A percentile compares a stretch with the other conserved stretches of the same genome.
Conservation (phyloP, 2,888 invertebrate species). For the Drosophila cyrtoloma region DNA sequence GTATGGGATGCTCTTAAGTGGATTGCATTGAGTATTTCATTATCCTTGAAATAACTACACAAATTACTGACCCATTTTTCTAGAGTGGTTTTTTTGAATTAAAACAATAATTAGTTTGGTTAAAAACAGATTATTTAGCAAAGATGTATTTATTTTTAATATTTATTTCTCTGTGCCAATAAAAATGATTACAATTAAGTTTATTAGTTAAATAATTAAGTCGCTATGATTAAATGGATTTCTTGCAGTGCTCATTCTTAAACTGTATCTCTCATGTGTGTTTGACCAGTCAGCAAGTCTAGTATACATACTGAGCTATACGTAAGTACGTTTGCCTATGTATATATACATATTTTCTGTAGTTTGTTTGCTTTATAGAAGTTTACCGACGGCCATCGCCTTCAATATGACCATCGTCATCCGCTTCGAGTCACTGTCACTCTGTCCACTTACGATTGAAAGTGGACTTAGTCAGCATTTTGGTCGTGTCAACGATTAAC, state of each 20-base stretch:
- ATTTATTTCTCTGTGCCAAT: background rate
- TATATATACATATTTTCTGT: constrained; percentile 7
- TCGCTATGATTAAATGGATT: background rate
- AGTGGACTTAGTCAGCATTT: constrained; percentile 70
- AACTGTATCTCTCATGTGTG: background rate
- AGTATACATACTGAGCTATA: constrained; percentile 20
- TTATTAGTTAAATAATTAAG: background rate
- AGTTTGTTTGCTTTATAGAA: constrained; percentile 50
- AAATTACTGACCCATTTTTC: background rate
- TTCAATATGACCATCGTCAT: constrained; percentile 29
- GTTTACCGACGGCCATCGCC: constrained; percentile 35
- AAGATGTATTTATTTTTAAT: background rate
- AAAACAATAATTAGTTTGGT: background rate
- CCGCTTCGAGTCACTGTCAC: constrained; percentile 30
- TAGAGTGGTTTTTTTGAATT: background rate
- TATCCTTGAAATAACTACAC: background rate
- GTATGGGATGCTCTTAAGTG: constrained; percentile 21
- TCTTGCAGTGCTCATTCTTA: background rate
- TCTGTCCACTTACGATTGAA: constrained; percentile 38
- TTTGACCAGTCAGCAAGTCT: constrained; percentile 26
- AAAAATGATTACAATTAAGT: background rate
- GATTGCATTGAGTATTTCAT: background rate
- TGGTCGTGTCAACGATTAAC: constrained; percentile 79
- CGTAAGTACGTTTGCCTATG: constrained; percentile 20
- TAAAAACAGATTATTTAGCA: background rate